These are phyloP conservation scores for Drosophila phalerata DNA, from an alignment of 2,888 invertebrate genomes.

Conservation along the genomic window DNA sequence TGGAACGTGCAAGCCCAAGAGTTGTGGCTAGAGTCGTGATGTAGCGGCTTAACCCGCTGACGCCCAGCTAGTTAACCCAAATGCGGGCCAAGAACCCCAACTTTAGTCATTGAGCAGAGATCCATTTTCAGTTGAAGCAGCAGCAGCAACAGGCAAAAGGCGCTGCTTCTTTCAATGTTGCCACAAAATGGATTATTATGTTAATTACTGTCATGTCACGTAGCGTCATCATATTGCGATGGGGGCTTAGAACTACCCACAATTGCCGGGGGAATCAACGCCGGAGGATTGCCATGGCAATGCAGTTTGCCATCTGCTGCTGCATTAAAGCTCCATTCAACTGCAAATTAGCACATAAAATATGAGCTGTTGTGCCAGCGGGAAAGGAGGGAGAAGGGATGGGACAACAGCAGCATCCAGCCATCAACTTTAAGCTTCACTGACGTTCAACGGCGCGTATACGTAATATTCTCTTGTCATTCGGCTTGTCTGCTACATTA, in stretches of 20 bases:
- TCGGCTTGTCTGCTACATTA: conserved; percentile 19
- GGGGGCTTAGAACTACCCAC: conserved; percentile 1
- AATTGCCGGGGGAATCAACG: not conserved
- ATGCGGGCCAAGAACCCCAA: conserved; percentile 34
- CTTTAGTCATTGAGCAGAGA: conserved; percentile 9
- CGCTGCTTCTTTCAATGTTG: conserved; percentile 53
- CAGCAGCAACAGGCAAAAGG: conserved; percentile 10
- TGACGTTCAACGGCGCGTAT: conserved; percentile 44
- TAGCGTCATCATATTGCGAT: conserved; percentile 49
- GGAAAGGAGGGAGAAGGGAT: not conserved
- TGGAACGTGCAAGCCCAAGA: conserved; percentile 58
- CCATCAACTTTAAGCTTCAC: conserved; percentile 2
- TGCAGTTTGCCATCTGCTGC: conserved; percentile 30
- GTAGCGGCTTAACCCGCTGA: conserved; percentile 61
- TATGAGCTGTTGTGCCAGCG: conserved; percentile 27
- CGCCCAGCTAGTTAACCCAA: conserved; percentile 77
- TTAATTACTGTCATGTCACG: conserved; percentile 77
- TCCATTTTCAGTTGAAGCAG: conserved; percentile 21
- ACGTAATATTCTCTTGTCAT: conserved; percentile 44
- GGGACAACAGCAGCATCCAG: not conserved
- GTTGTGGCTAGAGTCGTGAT: conserved; percentile 55
- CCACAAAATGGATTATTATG: conserved; percentile 75
- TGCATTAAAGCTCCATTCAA: conserved; percentile 64
- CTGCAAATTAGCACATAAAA: conserved; percentile 70
- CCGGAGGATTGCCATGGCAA: conserved; percentile 19